Conservation (phyloP, 35 echinoderm and acorn worm species). For the Apostichopus parvimensis region DNA sequence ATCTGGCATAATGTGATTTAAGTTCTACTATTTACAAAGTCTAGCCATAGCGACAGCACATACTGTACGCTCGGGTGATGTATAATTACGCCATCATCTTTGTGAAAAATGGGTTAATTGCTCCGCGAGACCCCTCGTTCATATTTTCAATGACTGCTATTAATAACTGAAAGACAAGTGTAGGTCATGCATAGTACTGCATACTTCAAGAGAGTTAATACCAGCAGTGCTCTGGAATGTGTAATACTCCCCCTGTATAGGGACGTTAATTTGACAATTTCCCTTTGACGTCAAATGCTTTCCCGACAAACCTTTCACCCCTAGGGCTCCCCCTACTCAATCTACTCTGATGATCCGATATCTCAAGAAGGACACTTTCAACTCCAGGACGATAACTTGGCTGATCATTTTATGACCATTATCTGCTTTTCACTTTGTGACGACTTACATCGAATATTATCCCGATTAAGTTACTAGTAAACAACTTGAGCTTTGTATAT, state of each 20-base stretch:
- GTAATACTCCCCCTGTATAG: background rate
- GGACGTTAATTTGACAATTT: background rate
- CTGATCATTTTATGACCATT: too few species aligned
- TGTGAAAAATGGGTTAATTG: background rate
- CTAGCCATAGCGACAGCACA: too few species aligned
- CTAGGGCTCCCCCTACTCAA: background rate
- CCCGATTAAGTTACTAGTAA: too few species aligned
- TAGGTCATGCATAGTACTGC: constrained; percentile 4
- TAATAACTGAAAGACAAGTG: constrained; percentile 29
- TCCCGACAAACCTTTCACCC: background rate
- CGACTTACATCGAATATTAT: too few species aligned
- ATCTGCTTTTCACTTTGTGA: too few species aligned
- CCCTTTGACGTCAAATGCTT: background rate
- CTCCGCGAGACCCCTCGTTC: background rate
- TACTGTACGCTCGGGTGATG: too few species aligned
- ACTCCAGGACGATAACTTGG: background rate
- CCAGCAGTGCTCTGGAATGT: background rate
- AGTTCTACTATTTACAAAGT: too few species aligned
- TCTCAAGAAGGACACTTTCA: background rate
- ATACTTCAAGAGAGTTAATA: background rate
- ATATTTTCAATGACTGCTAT: background rate
- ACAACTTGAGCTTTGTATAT: too few species aligned
- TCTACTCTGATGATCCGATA: background rate
- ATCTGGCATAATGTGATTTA: too few species aligned
- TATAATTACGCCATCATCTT: background rate